A percentile compares a stretch with the other conserved stretches of the same genome.
phyloP scores from a whole-genome alignment of 1,140 invertebrate species.

The Muscidifurax raptorellus region DNA sequence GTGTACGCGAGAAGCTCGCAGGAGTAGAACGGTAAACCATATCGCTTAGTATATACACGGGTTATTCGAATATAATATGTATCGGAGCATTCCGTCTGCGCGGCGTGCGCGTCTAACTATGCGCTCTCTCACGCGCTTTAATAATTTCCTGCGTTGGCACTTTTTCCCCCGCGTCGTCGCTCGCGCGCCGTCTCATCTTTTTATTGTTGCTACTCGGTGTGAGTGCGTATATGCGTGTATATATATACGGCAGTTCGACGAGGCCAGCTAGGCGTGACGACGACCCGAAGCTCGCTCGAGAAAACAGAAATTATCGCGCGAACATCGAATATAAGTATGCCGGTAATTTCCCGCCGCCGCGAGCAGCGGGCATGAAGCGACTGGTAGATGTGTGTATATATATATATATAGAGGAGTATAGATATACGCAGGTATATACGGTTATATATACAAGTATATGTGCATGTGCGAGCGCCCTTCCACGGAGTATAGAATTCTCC shows the following conservation, averaged over 20 bases:
- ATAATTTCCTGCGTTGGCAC: conserved; percentile 52
- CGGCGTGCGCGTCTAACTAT: conserved; percentile 31
- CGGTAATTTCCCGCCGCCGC: conserved; percentile 28
- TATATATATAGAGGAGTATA: too few relatives aligned
- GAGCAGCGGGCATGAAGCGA: not conserved
- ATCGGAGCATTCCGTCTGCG: conserved; percentile 21
- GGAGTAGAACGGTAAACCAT: not conserved
- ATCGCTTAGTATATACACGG: not conserved
- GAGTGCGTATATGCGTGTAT: not conserved
- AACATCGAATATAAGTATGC: conserved; percentile 36
- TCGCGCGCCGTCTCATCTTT: conserved; percentile 34
- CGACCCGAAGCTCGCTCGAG: conserved; percentile 15
- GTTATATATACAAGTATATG: not conserved
- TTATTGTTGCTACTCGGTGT: not conserved
- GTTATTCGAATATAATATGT: conserved; percentile 14
- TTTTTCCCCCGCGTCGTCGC: conserved; percentile 15
- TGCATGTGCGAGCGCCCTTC: not conserved
- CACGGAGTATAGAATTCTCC: not conserved
- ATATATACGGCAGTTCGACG: conserved; percentile 32
- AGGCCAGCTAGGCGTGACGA: conserved; percentile 41
- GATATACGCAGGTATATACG: not conserved
- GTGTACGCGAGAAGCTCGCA: not conserved
- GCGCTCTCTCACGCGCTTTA: conserved; percentile 51
- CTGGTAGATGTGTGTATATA: too few relatives aligned
- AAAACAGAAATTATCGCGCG: conserved; percentile 48